Evolutionary conservation across 2,888 invertebrate genomes (phyloP).

Genomic region (Zelleria hepariella): DNA sequence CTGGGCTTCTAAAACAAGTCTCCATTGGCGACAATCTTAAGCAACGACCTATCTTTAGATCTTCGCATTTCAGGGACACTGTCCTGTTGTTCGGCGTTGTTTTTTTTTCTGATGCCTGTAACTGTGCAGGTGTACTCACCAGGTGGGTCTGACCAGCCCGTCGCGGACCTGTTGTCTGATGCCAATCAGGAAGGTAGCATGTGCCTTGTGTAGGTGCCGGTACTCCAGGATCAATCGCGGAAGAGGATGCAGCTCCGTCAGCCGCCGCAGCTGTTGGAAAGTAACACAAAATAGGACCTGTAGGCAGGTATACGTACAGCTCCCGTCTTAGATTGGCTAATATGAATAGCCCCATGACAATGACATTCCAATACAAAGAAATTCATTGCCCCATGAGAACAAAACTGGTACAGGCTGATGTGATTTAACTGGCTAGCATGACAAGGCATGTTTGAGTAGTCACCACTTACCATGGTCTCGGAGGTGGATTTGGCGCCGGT

Average conservation of each 20-base stretch:
- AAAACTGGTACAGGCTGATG: too few relatives aligned
- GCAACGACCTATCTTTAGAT: too few relatives aligned
- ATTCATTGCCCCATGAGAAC: not conserved
- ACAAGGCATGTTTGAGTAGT: not conserved
- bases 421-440: too few relatives aligned
- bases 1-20: too few relatives aligned
- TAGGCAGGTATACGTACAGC: too few relatives aligned
- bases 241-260: slow-evolving; percentile 37
- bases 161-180: slow-evolving; percentile 45
- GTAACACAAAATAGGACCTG: too few relatives aligned
- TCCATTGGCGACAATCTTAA: too few relatives aligned
- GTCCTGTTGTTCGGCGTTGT: not conserved
- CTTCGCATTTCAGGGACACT: not conserved
- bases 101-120: not conserved
- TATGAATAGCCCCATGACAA: too few relatives aligned
- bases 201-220: slow-evolving; percentile 58
- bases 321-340: too few relatives aligned
- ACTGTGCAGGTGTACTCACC: slow-evolving; percentile 42
- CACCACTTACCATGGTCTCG: slow-evolving; percentile 44
- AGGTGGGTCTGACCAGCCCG: slow-evolving; percentile 46
- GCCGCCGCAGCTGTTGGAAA: not conserved
- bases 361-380: too few relatives aligned
- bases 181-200: slow-evolving; percentile 57
- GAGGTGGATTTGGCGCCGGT: slow-evolving; percentile 59
- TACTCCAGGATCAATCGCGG: slow-evolving; percentile 58